Conservation (phyloP, 2,113 vertebrate species). For the Ictidomys tridecemlineatus region DNA sequence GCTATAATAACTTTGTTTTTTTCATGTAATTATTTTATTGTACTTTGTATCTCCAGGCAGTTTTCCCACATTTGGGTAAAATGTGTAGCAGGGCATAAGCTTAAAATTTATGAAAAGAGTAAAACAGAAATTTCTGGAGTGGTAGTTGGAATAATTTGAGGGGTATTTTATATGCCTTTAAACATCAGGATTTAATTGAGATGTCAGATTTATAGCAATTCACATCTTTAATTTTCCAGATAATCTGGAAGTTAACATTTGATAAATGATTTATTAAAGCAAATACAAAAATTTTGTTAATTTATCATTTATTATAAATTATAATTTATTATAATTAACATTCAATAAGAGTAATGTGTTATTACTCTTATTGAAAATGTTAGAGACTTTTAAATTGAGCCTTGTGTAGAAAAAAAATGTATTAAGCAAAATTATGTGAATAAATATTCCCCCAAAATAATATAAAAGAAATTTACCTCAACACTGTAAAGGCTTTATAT, state of each 20-base stretch:
- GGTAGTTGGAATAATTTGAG: conserved; percentile 81
- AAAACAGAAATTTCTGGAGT: conserved; percentile 80
- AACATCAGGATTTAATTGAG: conserved; percentile 80
- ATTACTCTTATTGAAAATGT: conserved; percentile 83
- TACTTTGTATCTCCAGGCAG: conserved; percentile 87
- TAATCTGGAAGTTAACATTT: conserved; percentile 82
- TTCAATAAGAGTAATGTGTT: conserved; percentile 57
- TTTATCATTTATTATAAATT: conserved; percentile 86
- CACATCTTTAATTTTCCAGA: conserved; percentile 83
- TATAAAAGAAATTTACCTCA: no score
- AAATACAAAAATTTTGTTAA: conserved; percentile 85
- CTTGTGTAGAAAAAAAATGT: conserved; percentile 78
- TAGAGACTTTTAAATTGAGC: conserved; percentile 78
- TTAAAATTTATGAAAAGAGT: conserved; percentile 79
- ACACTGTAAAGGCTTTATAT: no score
- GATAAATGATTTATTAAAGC: conserved; percentile 79
- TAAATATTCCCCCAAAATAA: conserved; percentile 79
- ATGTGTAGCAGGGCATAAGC: conserved; percentile 69
- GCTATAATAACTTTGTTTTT: conserved; percentile 87
- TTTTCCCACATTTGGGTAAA: conserved; percentile 83
- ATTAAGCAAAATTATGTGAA: conserved; percentile 82
- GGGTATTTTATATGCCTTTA: conserved; percentile 74
- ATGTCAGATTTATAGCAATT: conserved; percentile 84
- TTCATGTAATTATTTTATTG: conserved; percentile 88
- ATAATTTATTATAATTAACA: no score